Percentiles rank a stretch among this genome's conserved stretches.
phyloP scores from a whole-genome alignment of 2,888 invertebrate genomes.

The Drosophila rellima region DNA sequence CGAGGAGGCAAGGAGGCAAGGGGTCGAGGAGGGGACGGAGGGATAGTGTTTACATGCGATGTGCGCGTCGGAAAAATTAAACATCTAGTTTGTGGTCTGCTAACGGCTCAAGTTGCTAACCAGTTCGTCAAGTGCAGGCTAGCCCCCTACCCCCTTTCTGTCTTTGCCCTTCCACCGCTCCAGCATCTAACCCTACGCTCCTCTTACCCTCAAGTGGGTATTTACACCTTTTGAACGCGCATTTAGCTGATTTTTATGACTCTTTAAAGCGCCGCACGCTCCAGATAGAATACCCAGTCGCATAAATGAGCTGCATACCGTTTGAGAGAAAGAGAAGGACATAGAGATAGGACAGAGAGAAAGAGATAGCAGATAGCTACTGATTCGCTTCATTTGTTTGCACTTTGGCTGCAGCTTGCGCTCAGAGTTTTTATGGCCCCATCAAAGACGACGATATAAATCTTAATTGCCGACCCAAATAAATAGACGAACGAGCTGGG shows the following conservation, averaged over 20 bases:
- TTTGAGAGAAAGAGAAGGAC: conserved; percentile 13
- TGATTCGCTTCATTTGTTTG: conserved; percentile 60
- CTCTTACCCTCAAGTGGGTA: conserved; percentile 16
- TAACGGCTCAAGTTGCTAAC: conserved; percentile 41
- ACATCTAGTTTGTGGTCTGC: conserved; percentile 71
- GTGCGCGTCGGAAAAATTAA: conserved; percentile 56
- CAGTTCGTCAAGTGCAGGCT: conserved; percentile 57
- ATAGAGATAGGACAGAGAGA: conserved; percentile 1
- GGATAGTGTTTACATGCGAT: conserved; percentile 66
- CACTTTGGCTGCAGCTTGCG: conserved; percentile 59
- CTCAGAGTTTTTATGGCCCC: conserved; percentile 75
- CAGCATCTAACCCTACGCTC: neutral
- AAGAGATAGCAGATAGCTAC: conserved; percentile 9
- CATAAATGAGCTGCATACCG: conserved; percentile 60
- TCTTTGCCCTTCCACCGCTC: neutral
- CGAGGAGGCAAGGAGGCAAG: conserved; percentile 1
- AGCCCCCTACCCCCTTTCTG: neutral
- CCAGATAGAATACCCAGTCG: conserved; percentile 61
- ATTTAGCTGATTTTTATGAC: conserved; percentile 76
- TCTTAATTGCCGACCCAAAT: conserved; percentile 84
- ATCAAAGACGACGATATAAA: conserved; percentile 80
- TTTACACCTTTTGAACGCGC: conserved; percentile 68
- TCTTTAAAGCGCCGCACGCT: conserved; percentile 69
- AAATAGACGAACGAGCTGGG: conserved; percentile 68
- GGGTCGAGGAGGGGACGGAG: neutral